These are phyloP conservation scores for Penaeus vannamei DNA, from an alignment of 1,140 invertebrate genomes.

Conservation along the genomic window DNA sequence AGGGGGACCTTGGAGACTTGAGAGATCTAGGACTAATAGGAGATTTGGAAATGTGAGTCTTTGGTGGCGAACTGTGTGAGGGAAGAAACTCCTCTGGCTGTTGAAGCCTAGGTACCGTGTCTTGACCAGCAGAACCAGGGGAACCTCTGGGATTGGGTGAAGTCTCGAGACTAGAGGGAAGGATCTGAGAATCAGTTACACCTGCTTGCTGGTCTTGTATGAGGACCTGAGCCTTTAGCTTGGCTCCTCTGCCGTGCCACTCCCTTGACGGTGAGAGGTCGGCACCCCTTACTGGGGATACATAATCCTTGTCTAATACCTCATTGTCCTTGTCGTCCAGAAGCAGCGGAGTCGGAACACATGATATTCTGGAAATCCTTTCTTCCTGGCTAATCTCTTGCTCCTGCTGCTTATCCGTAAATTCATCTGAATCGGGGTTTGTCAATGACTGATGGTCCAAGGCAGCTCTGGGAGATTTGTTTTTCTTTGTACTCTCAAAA, in stretches of 20 bases:
- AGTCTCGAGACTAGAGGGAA: constrained; percentile 14
- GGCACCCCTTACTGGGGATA: constrained; percentile 1
- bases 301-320: not conserved
- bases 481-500: constrained; percentile 26
- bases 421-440: not conserved
- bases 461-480: not conserved
- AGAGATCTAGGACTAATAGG: constrained; percentile 31
- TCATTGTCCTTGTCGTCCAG: not conserved
- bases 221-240: constrained; percentile 56
- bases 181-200: constrained; percentile 54
- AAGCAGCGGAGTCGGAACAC: not conserved
- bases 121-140: not conserved
- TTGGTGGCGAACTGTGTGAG: not conserved
- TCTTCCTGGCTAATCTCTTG: too few species aligned
- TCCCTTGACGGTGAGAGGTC: constrained; percentile 46
- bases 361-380: not conserved
- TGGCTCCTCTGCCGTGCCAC: constrained; percentile 54
- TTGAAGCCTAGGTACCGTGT: not conserved
- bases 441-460: not conserved
- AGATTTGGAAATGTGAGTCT: not conserved
- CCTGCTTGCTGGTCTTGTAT: constrained; percentile 62
- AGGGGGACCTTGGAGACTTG: constrained; percentile 16
- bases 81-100: not conserved
- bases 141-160: not conserved
- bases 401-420: too few species aligned